Evolutionary conservation across 2,113 vertebrate genomes (phyloP), one percentile per base, ranked within the genome.

Genomic region (Platycercus adscitus): DNA sequence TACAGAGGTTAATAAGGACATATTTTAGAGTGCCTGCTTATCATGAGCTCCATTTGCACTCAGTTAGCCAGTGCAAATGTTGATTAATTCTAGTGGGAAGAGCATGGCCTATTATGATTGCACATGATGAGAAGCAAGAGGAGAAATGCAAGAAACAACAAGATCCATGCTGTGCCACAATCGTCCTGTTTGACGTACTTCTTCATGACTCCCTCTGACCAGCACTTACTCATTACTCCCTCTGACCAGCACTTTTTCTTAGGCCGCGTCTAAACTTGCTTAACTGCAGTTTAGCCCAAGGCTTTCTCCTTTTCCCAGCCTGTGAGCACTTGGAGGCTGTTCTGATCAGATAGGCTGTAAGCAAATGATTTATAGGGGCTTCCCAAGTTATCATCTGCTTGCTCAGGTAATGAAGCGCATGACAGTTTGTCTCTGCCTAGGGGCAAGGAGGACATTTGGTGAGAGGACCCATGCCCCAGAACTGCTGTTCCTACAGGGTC

Each of bases 1-100:
- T 88, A 66, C 31, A 77, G 64, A 88, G 64, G 85, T 95, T 73
- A 94, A 90, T 68, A 94, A 86, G 76, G 91, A 83, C 11, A 4
- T 86, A 28, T 75, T 90, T 91, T 44, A 86, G 52, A 91, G 17
- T 31, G 26, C 33, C 44, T 90, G 21, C 47, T 88, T 88, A 78
- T 55, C 65, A 47, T 41, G 39, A 86, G 43, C 35, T 88, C 80
- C 28, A 28, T 52, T 71, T 1, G 6, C 19, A 60, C 52, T 41
- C 77, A 81, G 31, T 79, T 63, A 91, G 23, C 28, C 78, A 60
- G 31, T 70, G n/a, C 44, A 82, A 82, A 80, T 25, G 43, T 43
- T 68, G 64, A 81, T 87, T 86, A 94, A 83, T 68, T 88, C 8
- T 23, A 82, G 63, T n/a, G 33, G 43, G 66, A 91, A 81, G 58